These are phyloP conservation scores for Trogon surrucura DNA, from an alignment of 2,113 vertebrate species.

Conservation along the genomic window DNA sequence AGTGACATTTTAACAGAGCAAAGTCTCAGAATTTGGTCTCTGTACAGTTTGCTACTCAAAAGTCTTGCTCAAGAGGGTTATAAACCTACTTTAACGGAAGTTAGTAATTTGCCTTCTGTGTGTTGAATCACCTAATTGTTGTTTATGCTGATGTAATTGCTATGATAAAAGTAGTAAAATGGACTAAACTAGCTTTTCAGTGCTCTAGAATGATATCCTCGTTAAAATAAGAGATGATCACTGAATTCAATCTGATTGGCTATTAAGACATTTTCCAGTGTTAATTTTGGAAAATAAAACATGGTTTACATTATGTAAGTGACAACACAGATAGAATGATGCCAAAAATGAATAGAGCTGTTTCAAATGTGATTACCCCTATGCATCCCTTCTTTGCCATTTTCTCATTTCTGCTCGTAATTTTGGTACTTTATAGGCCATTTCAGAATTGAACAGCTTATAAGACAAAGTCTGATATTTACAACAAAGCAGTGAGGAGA, in stretches of 20 bases:
- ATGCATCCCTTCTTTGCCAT: slow-evolving; percentile 2
- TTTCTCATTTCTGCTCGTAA: slow-evolving; percentile 42
- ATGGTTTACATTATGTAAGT: background rate
- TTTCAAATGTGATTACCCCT: background rate
- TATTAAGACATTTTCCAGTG: slow-evolving; percentile 36
- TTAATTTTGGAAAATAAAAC: slow-evolving; percentile 35
- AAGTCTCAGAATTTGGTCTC: slow-evolving; percentile 45
- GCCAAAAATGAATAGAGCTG: background rate
- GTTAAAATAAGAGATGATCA: slow-evolving; percentile 50
- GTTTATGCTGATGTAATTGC: slow-evolving; percentile 73
- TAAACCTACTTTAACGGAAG: slow-evolving; percentile 71
- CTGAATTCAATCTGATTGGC: slow-evolving; percentile 46
- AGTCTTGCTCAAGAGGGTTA: slow-evolving; percentile 60
- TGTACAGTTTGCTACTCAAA: slow-evolving; percentile 47
- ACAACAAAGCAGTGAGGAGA: background rate
- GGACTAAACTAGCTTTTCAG: slow-evolving; percentile 51
- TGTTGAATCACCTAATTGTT: slow-evolving; percentile 76
- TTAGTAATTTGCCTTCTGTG: slow-evolving; percentile 72
- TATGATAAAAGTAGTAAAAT: slow-evolving; percentile 47
- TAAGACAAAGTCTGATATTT: background rate
- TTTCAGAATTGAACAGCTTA: background rate
- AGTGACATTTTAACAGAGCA: slow-evolving; percentile 39
- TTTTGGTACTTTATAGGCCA: background rate
- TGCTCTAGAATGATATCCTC: slow-evolving; percentile 19
- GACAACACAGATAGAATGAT: background rate